Evolutionary conservation across 2,113 vertebrate genomes (phyloP).

Genomic region (Strigops habroptila): DNA sequence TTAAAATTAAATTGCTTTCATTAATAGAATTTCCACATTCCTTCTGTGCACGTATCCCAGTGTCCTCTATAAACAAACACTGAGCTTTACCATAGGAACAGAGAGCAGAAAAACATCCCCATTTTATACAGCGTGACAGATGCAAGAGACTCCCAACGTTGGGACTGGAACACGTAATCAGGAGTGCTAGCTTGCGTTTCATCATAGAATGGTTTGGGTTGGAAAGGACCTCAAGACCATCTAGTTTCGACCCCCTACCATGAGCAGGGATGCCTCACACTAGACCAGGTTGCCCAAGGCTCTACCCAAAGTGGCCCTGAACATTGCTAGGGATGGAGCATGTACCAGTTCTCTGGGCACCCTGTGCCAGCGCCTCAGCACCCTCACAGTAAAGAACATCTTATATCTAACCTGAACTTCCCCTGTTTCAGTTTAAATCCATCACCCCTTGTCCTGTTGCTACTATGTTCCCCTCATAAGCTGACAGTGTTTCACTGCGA

Average conservation of each 20-base stretch:
- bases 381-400: neutral
- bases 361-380: neutral
- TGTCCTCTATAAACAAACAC: neutral
- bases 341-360: neutral
- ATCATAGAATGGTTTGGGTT: neutral
- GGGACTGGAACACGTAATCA: rapidly evolving
- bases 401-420: neutral
- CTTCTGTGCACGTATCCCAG: neutral
- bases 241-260: neutral
- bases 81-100: neutral
- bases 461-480: neutral
- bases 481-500: neutral
- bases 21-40: slow-evolving; percentile 36
- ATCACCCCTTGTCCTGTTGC: neutral
- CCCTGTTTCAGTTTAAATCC: neutral
- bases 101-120: neutral
- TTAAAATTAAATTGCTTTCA: slow-evolving; percentile 35
- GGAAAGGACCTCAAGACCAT: neutral
- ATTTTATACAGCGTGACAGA: neutral
- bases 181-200: neutral
- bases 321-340: neutral
- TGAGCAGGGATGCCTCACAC: neutral
- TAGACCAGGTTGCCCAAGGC: neutral
- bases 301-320: neutral
- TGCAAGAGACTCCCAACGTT: neutral